Base-by-base conservation (phyloP, 1,140 invertebrate species). In the honey bee (Apis mellifera) region DNA sequence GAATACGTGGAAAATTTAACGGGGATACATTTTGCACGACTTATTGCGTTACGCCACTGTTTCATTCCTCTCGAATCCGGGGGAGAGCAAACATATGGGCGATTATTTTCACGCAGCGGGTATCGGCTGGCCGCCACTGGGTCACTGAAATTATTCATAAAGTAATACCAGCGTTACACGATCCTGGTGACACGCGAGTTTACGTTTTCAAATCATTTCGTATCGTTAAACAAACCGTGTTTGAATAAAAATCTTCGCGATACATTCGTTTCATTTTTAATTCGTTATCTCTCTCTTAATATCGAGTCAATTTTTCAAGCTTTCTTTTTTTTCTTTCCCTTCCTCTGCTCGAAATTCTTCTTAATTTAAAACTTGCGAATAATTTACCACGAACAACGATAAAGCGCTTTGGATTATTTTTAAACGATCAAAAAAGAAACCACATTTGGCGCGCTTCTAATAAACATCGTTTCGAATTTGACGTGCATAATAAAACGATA, bases 21-120 rank as follows among this genome's bases (percentile, higher is more conserved):
- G 21, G 21, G 48, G 12, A 9, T 52, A n/a, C n/a, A 23, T 52
- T 48, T 23, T 50, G 5, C 42, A 4, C 12, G 48, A 69, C 8
- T 69, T 69, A 69, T 50, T 23, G 66, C 66, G 19, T 50, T 77
- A 77, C 74, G 62, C 60, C 62, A n/a, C 50, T 77, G 74, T 66
- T 42, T 42, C 62, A 12, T 54, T 52, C n/a, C 74, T 21, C 26
- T 42, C 19, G 26, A 54, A 52, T 52, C 32, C 32, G 5, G 13
- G 23, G 1, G 15, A 8, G 50, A 9, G 23, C 26, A 54, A 77
- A 68, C 52, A n/a, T 66, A 68, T 23, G 73, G 59, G 13, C 50
- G 50, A 77, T 55, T 77, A 77, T 77, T 77, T 77, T 77, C 50
- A 12, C 62, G 26, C 60, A 23, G 8, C 23, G 32, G 19, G 54